Evolutionary conservation across 1,140 invertebrate species (phyloP).

Genomic region (Oscheius sp.): DNA sequence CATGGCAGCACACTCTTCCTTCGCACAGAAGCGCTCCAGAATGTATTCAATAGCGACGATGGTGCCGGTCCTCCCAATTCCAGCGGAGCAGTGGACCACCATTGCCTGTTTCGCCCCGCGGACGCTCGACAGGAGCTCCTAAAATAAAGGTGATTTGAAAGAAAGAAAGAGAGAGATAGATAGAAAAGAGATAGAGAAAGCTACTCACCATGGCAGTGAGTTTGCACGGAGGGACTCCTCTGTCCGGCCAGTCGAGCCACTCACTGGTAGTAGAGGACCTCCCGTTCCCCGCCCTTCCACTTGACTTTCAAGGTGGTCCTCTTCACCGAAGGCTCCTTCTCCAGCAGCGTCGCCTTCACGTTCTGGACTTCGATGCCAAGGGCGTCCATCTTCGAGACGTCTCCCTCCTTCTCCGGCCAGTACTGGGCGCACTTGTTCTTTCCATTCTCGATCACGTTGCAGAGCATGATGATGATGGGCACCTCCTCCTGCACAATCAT

Average conservation of each 20-base stretch:
- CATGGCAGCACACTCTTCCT: slow-evolving; percentile 20
- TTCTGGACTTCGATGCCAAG: neutral
- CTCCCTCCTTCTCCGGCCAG: neutral
- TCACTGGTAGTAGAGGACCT: neutral
- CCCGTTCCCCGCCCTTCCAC: slow-evolving; percentile 26
- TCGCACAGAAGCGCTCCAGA: slow-evolving; percentile 6
- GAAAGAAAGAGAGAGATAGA: no score
- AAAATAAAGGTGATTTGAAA: no score
- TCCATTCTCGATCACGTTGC: slow-evolving; percentile 57
- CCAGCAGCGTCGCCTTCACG: neutral
- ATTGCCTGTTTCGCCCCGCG: slow-evolving; percentile 18
- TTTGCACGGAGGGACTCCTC: slow-evolving; percentile 28
- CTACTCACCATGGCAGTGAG: slow-evolving; percentile 16
- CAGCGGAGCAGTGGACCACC: slow-evolving; percentile 40
- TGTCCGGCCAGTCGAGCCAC: slow-evolving; percentile 37
- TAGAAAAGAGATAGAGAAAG: no score
- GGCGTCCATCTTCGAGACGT: neutral
- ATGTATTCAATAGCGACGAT: slow-evolving; percentile 27
- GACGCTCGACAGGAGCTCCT: slow-evolving; percentile 16
- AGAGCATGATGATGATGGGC: slow-evolving; percentile 63
- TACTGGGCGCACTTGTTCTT: slow-evolving; percentile 15
- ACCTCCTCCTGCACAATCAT: slow-evolving; percentile 63
- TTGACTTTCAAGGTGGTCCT: slow-evolving; percentile 11
- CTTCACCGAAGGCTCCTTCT: slow-evolving; percentile 10
- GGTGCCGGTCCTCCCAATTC: slow-evolving; percentile 35